phyloP scores from a whole-genome alignment of 2,888 invertebrate genomes.

The Coleophora deauratella region DNA sequence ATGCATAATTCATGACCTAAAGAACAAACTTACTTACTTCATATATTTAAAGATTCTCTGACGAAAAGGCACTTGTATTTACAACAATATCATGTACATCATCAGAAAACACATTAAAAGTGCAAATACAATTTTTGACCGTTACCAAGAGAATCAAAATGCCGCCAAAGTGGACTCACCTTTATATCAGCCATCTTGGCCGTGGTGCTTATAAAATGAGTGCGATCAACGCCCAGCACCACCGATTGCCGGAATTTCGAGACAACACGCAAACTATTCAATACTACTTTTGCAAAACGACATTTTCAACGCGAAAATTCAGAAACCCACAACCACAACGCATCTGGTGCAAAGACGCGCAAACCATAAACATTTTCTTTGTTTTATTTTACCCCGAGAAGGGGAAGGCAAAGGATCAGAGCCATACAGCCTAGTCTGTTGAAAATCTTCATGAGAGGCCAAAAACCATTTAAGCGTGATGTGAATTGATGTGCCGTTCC shows the following conservation, averaged over 20 bases:
- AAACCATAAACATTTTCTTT: slow-evolving; percentile 37
- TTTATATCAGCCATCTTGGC: slow-evolving; percentile 73
- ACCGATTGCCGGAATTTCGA: slow-evolving; percentile 38
- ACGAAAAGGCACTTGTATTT: too few species aligned
- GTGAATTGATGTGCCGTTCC: too few species aligned
- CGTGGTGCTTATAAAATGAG: slow-evolving; percentile 38
- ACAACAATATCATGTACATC: too few species aligned
- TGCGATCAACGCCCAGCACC: slow-evolving; percentile 52
- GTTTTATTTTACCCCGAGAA: slow-evolving; percentile 1
- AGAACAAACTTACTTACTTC: too few species aligned
- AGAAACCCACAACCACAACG: slow-evolving; percentile 24
- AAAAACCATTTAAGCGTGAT: too few species aligned
- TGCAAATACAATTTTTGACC: slow-evolving; percentile 35
- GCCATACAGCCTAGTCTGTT: too few species aligned
- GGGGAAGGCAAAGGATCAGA: too few species aligned
- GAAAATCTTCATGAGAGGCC: too few species aligned
- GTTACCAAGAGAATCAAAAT: slow-evolving; percentile 61
- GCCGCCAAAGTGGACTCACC: slow-evolving; percentile 66
- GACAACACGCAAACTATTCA: slow-evolving; percentile 33
- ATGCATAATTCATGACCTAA: too few species aligned
- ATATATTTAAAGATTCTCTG: too few species aligned
- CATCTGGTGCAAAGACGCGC: slow-evolving; percentile 42
- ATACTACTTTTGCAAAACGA: slow-evolving; percentile 35
- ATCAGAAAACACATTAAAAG: too few species aligned
- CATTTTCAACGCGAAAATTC: slow-evolving; percentile 39